phyloP scores from a whole-genome alignment of 92 coral and sea anemone species.

The Meandrina meandrites region DNA sequence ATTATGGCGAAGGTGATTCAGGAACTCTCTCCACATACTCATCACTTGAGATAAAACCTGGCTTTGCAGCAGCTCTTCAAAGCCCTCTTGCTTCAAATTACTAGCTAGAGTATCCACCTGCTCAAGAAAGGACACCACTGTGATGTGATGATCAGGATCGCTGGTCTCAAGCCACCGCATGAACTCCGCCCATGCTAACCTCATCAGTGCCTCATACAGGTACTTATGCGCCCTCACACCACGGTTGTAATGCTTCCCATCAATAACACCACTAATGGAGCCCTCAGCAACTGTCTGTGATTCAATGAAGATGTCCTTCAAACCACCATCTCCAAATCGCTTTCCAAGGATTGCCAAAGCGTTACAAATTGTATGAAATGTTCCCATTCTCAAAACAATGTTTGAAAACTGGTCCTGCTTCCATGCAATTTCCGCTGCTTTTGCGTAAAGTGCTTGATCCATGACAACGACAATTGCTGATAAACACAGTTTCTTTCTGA shows the following conservation, averaged over 20 bases:
- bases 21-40: slow-evolving; percentile 28
- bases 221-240: slow-evolving; percentile 41
- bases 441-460: slow-evolving; percentile 57
- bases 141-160: slow-evolving; percentile 10
- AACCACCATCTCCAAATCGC: slow-evolving; percentile 49
- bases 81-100: slow-evolving; percentile 27
- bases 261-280: slow-evolving; percentile 38
- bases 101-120: slow-evolving; percentile 26
- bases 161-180: slow-evolving; percentile 25
- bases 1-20: slow-evolving; percentile 30
- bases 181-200: slow-evolving; percentile 43
- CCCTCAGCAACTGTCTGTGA: slow-evolving; percentile 54
- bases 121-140: slow-evolving; percentile 26
- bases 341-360: slow-evolving; percentile 40
- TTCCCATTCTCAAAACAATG: slow-evolving; percentile 46
- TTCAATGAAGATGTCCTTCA: slow-evolving; percentile 42
- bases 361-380: slow-evolving; percentile 40
- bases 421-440: slow-evolving; percentile 45
- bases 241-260: slow-evolving; percentile 49
- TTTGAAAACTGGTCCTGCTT: slow-evolving; percentile 18
- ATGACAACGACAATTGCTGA: slow-evolving; percentile 21
- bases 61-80: slow-evolving; percentile 17
- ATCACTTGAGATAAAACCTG: not conserved
- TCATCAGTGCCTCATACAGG: slow-evolving; percentile 51
- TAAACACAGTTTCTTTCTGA: slow-evolving; percentile 33